Evolutionary conservation across 2,797 vertebrate genomes (phyloP).

Genomic region (Tinamus major): DNA sequence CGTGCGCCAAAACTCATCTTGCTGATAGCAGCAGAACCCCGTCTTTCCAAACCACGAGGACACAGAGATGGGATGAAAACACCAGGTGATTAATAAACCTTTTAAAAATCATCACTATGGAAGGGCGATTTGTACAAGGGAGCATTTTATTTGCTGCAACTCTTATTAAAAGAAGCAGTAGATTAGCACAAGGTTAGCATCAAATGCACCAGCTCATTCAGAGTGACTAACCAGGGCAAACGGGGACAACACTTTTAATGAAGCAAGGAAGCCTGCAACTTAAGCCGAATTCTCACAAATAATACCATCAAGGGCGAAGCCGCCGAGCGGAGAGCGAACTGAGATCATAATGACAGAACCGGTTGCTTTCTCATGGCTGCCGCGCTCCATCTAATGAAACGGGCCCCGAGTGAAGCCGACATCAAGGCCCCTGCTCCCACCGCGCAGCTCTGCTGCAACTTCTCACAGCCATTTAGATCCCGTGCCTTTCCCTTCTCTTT

Average conservation of each 20-base stretch:
- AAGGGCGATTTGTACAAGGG: neutral
- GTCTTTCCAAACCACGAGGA: accelerated
- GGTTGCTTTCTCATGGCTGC: neutral
- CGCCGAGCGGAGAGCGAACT: neutral
- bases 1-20: neutral
- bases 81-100: neutral
- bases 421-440: neutral
- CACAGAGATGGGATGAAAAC: accelerated
- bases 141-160: neutral
- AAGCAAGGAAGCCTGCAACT: neutral
- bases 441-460: neutral
- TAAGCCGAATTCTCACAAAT: neutral
- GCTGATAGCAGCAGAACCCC: neutral
- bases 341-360: neutral
- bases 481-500: neutral
- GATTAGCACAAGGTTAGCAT: neutral
- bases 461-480: accelerated
- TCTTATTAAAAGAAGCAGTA: neutral
- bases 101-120: neutral
- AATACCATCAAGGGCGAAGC: neutral
- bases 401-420: neutral
- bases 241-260: neutral
- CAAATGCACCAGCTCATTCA: neutral
- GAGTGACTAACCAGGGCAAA: conserved; percentile 21
- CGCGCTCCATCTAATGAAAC: neutral